Evolutionary conservation across 2,888 invertebrate genomes (phyloP).

Genomic region (Cheilosia scutellata): DNA sequence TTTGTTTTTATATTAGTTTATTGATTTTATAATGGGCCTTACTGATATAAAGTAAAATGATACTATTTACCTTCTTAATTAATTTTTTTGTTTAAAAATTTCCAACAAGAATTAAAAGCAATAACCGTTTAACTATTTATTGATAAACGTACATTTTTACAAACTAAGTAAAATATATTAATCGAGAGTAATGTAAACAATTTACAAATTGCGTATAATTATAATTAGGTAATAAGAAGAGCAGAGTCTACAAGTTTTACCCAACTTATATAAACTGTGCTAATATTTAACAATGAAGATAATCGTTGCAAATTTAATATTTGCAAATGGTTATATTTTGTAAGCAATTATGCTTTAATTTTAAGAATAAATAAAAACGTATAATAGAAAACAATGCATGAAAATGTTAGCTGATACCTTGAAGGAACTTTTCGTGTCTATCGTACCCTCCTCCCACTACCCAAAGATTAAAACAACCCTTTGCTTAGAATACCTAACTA

Average conservation of each 20-base stretch:
- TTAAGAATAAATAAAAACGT: constrained; percentile 50
- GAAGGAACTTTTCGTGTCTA: constrained; percentile 69
- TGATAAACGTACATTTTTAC: constrained; percentile 66
- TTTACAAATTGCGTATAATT: constrained; percentile 66
- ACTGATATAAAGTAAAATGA: constrained; percentile 57
- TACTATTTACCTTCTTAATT: constrained; percentile 60
- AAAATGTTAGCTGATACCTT: constrained; percentile 73
- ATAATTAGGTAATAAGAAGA: constrained; percentile 58
- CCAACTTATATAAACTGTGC: constrained; percentile 58
- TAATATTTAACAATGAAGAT: constrained; percentile 54
- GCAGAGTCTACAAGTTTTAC: constrained; percentile 66
- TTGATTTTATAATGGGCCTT: constrained; percentile 71
- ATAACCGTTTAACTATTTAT: constrained; percentile 67
- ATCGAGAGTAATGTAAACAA: constrained; percentile 63
- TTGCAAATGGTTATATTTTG: constrained; percentile 60
- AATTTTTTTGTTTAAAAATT: constrained; percentile 34
- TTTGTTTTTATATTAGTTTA: constrained; percentile 34
- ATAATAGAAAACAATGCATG: constrained; percentile 59
- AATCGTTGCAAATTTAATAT: constrained; percentile 55
- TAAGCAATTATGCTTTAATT: constrained; percentile 61
- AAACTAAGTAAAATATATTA: constrained; percentile 65
- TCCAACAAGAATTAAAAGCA: constrained; percentile 68
- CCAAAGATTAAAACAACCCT: constrained; percentile 63
- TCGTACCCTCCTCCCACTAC: constrained; percentile 47
- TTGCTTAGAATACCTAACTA: constrained; percentile 64